Percentiles rank a stretch among this genome's conserved stretches.
phyloP scores from a whole-genome alignment of 2,113 vertebrate genomes.

The Leucoraja erinaceus region DNA sequence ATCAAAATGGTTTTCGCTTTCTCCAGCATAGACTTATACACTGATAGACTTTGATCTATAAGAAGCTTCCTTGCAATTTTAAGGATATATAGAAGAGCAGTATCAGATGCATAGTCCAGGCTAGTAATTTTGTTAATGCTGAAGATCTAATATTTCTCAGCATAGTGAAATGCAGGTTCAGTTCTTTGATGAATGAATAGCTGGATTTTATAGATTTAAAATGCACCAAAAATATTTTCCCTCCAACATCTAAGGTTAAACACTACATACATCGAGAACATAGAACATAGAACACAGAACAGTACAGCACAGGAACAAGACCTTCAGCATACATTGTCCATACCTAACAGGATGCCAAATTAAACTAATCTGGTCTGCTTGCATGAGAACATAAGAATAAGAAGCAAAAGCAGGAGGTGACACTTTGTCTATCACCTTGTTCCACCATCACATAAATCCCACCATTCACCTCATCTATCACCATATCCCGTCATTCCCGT shows the following conservation, averaged over 20 bases:
- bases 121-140: neutral
- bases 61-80: neutral
- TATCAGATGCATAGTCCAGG: neutral
- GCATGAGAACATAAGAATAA: too few species aligned
- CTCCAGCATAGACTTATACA: neutral
- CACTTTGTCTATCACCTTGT: too few species aligned
- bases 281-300: too few species aligned
- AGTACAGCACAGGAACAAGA: too few species aligned
- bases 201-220: neutral
- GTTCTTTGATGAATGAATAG: neutral
- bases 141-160: neutral
- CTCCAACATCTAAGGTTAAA: neutral
- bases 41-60: neutral
- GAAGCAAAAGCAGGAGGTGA: too few species aligned
- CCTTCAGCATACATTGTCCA: too few species aligned
- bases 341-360: too few species aligned
- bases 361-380: too few species aligned
- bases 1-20: neutral
- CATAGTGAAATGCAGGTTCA: neutral
- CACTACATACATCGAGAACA: neutral
- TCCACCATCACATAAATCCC: too few species aligned
- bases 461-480: too few species aligned
- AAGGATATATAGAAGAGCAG: neutral
- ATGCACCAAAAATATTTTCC: neutral
- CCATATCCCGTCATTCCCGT: too few species aligned